Percentiles rank a stretch among this genome's conserved stretches.
Conservation (phyloP, 2,888 invertebrate species). For the Willowsia nigromaculata region DNA sequence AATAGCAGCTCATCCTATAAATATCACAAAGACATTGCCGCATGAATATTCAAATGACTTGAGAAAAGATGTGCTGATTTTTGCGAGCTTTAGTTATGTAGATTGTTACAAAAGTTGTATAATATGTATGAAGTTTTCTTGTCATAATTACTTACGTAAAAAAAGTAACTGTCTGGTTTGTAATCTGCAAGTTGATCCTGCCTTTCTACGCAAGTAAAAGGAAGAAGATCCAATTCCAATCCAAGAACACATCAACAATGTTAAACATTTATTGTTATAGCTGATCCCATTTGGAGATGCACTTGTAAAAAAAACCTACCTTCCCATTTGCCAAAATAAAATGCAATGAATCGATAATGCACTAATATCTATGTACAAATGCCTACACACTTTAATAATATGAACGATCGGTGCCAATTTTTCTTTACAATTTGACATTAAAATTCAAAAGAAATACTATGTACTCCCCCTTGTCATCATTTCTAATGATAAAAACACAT, state of each 20-base stretch:
- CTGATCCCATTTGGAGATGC: slow-evolving; percentile 27
- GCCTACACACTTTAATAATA: not conserved
- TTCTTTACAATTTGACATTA: not conserved
- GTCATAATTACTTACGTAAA: not conserved
- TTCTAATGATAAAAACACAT: not conserved
- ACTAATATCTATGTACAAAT: not conserved
- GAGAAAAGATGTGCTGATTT: not conserved
- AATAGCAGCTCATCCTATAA: not conserved
- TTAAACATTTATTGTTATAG: not conserved
- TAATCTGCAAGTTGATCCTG: not conserved
- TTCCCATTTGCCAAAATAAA: slow-evolving; percentile 13
- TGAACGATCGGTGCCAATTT: not conserved
- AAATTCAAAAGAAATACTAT: not conserved
- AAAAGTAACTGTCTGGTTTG: not conserved
- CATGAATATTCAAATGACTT: not conserved
- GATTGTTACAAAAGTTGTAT: not conserved
- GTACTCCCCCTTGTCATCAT: slow-evolving; percentile 24
- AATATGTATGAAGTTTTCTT: not conserved
- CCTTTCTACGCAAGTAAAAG: not conserved
- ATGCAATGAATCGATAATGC: not conserved
- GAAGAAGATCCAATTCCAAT: slow-evolving; percentile 27
- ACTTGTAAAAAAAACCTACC: slow-evolving; percentile 5
- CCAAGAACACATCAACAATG: slow-evolving; percentile 18
- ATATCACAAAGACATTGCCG: not conserved
- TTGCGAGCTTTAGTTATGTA: not conserved